Evolutionary conservation across 2,888 invertebrate genomes (phyloP).

Genomic region (Calameuta pallipes): DNA sequence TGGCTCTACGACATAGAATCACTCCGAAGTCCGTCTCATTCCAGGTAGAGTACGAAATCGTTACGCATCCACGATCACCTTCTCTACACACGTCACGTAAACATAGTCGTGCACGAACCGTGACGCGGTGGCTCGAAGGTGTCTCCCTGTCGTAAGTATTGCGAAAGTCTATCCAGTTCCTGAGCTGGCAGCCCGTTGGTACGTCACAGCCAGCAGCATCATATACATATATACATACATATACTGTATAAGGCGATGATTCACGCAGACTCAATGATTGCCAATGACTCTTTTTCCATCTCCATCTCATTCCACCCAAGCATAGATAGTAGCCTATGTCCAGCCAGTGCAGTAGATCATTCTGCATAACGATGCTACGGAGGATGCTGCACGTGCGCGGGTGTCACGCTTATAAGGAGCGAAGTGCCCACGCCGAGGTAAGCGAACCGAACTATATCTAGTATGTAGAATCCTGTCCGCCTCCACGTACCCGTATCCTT

Average conservation of each 20-base stretch:
- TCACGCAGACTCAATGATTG: background rate
- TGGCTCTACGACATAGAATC: background rate
- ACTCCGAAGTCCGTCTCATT: background rate
- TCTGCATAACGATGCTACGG: background rate
- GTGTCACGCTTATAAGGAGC: conserved; percentile 52
- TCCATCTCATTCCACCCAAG: background rate
- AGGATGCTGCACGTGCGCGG: conserved; percentile 25
- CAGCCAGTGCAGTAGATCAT: background rate
- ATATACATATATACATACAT: background rate
- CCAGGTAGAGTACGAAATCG: background rate
- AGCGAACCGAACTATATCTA: conserved; percentile 28
- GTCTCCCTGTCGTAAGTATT: background rate
- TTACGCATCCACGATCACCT: background rate
- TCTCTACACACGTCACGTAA: background rate
- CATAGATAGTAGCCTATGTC: background rate
- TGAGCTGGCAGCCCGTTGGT: too few species aligned
- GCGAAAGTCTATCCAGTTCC: background rate
- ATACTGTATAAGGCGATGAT: background rate
- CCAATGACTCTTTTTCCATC: background rate
- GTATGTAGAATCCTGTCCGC: conserved; percentile 49
- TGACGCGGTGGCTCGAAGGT: background rate
- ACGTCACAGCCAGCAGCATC: too few species aligned
- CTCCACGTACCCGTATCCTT: conserved; percentile 34
- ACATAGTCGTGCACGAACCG: background rate
- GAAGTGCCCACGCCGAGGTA: conserved; percentile 36